Conservation (phyloP, 1,140 invertebrate genomes). For the Lethrus apterus region DNA sequence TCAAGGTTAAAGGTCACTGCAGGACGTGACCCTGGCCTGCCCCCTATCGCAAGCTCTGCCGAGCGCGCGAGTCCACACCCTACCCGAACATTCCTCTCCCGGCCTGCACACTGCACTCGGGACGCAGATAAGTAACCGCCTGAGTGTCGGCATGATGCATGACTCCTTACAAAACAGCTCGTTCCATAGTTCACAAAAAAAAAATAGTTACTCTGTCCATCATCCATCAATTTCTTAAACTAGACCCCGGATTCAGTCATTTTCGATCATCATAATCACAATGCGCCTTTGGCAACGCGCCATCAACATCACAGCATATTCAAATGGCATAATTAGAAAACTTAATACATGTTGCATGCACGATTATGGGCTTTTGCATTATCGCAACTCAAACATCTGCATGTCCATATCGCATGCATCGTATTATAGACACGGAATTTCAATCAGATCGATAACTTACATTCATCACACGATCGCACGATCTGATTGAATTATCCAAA, state of each 20-base stretch:
- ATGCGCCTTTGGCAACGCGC: constrained; percentile 21
- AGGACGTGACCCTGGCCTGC: constrained; percentile 52
- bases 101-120: constrained; percentile 26
- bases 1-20: constrained; percentile 60
- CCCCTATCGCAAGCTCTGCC: constrained; percentile 33
- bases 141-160: constrained; percentile 35
- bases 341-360: constrained; percentile 20
- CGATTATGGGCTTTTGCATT: constrained; percentile 11
- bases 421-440: too few species aligned
- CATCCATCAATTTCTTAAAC: too few species aligned
- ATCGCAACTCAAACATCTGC: constrained; percentile 15
- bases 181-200: too few species aligned
- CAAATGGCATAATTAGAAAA: constrained; percentile 11
- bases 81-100: constrained; percentile 19
- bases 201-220: too few species aligned
- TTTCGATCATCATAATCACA: constrained; percentile 17
- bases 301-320: constrained; percentile 13
- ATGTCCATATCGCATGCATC: constrained; percentile 13
- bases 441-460: too few species aligned
- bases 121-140: constrained; percentile 33
- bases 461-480: too few species aligned
- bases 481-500: too few species aligned
- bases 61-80: constrained; percentile 33
- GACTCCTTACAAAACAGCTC: too few species aligned
- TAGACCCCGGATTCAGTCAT: constrained; percentile 8